Base-by-base conservation (phyloP, 2,888 invertebrate species). In the Drosophila mimica region DNA sequence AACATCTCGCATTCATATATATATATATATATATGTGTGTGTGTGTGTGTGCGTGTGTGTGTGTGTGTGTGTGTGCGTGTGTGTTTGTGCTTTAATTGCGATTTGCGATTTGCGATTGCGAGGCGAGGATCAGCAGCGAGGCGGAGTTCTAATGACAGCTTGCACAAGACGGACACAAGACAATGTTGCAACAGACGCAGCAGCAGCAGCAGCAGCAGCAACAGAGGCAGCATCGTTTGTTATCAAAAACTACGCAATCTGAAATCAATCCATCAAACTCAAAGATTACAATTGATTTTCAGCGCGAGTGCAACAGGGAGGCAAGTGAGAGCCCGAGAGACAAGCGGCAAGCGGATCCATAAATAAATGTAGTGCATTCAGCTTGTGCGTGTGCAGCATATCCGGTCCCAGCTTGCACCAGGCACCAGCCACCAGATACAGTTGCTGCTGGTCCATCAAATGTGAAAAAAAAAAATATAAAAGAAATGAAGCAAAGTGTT, bases 211-310 rank as follows among this genome's bases (percentile, higher is more conserved):
- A 20, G 20, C 31, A 53, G 52, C 53, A 20, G 31, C 53, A 53
- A 17, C 34, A 25, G 52, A 33, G 20, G 33, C 53, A 34, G 54
- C 51, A 34, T 57, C 54, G 49, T 38, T 49, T 56, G 70, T 89
- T 91, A 87, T 91, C 85, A 77, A 82, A 81, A 85, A 80, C 83
- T 74, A 62, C 59, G 70, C 81, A 83, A 91, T 91, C 91, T 84
- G 43, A 77, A 83, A 83, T 80, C 91, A 88, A 91, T 91, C 90
- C 91, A 91, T 91, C 91, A 91, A 91, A 86, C 74, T 83, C 83
- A 85, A 78, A 83, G 69, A 79, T 82, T 75, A 81, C 88, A 90
- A 88, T 89, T 90, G 90, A 86, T 83, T 90, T 79, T 76, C 66
- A 71, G 57, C 57, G 65, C 61, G 33, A n/a, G 52, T 30, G 53